Evolutionary conservation across 2,797 vertebrate species (phyloP).

Genomic region (Pseudochaenichthys georgianus): DNA sequence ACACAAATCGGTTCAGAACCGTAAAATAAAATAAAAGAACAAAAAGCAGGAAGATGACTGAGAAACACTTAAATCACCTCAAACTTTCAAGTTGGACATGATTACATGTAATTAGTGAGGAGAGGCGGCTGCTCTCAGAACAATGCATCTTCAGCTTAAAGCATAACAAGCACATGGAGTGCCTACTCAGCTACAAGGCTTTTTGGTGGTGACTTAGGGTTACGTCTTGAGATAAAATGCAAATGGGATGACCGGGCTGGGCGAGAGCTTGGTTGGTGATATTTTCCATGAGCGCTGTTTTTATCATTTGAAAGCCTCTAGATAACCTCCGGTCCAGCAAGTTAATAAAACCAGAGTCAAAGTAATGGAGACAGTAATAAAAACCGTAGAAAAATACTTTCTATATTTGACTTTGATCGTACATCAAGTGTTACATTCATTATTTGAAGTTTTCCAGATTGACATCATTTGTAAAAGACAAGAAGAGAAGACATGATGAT

Average conservation of each 20-base stretch:
- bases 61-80: constrained; percentile 10
- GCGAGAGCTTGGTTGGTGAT: neutral
- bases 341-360: neutral
- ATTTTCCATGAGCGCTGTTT: neutral
- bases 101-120: constrained; percentile 60
- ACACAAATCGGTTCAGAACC: too few relatives aligned
- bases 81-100: constrained; percentile 36
- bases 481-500: constrained; percentile 87
- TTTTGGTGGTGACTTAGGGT: constrained; percentile 27
- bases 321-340: neutral
- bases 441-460: constrained; percentile 1
- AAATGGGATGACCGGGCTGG: neutral
- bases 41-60: constrained; percentile 22
- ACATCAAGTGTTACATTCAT: constrained; percentile 6
- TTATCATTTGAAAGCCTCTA: neutral
- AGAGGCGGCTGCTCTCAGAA: constrained; percentile 44
- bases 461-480: constrained; percentile 83
- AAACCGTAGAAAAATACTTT: constrained; percentile 44
- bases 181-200: neutral
- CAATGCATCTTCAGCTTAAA: constrained; percentile 20
- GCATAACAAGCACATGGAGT: constrained; percentile 5
- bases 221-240: constrained; percentile 27
- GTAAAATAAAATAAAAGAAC: too few relatives aligned
- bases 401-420: constrained; percentile 38
- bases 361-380: neutral